phyloP scores from a whole-genome alignment of 1,140 invertebrate species.

The Leguminivora glycinivorella region DNA sequence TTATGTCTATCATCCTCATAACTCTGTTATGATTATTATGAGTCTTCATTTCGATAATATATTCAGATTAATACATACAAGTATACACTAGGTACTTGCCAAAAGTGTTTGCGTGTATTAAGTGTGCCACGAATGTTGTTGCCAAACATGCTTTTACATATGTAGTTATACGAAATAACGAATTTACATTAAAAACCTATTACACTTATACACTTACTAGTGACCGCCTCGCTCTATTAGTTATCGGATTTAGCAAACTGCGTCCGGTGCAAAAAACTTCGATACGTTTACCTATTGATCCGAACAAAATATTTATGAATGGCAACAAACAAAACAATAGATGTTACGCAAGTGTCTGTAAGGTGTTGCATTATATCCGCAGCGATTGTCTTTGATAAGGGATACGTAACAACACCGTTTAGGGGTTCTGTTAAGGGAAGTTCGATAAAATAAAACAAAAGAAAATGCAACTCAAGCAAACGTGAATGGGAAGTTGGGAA shows the following conservation, averaged over 20 bases:
- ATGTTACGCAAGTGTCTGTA: constrained; percentile 6
- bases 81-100: neutral
- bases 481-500: too few relatives aligned
- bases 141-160: neutral
- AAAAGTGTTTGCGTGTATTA: neutral
- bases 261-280: constrained; percentile 19
- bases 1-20: too few relatives aligned
- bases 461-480: too few relatives aligned
- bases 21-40: too few relatives aligned
- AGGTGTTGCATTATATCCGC: neutral
- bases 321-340: constrained; percentile 13
- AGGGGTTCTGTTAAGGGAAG: neutral
- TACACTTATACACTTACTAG: neutral
- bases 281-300: constrained; percentile 20
- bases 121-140: neutral
- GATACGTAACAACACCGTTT: neutral
- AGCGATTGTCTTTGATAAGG: neutral
- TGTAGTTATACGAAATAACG: neutral
- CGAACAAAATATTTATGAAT: constrained; percentile 25
- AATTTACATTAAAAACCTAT: neutral
- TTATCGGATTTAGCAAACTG: constrained; percentile 16
- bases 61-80: too few relatives aligned
- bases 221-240: constrained; percentile 9
- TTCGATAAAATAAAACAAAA: too few relatives aligned
- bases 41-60: too few relatives aligned